Base-by-base conservation (phyloP, 2,888 invertebrate genomes). In the Napeogenes inachia region DNA sequence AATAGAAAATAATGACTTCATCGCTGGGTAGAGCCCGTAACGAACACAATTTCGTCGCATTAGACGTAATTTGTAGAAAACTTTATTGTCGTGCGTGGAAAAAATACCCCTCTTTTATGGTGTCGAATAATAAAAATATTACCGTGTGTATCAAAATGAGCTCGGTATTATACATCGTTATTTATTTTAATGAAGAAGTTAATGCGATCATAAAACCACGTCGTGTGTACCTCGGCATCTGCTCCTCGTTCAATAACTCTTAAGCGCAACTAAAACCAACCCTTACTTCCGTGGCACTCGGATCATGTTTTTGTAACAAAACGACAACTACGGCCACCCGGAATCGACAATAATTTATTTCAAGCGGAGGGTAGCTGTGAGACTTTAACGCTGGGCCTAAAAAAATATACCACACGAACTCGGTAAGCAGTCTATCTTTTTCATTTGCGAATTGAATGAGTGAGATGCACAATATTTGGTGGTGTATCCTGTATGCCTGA, bases 1-100 rank as follows among this genome's bases (percentile, higher is more conserved):
- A 90, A 90, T 87, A 85, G 83, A 84, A 86, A 85, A 87, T 89
- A 90, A 89, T 90, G 86, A 85, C 89, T 89, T 89, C 85, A 90
- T 89, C 78, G 81, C 75, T 72, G 78, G 80, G 77, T 77, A 81
- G 79, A 75, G 76, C 74, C 76, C 79, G 78, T 78, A 81, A 83
- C 82, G 78, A 80, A 82, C 81, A 84, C 85, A 85, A 88, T 89
- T 88, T 85, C 80, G 79, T 73, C 77, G 78, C 79, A 87, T 89
- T 89, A 86, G 80, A 74, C 77, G 80, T 83, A 79, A 80, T 85
- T 87, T 85, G 81, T 80, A 79, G 70, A 73, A 79, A 67, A 79
- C 74, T 78, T 75, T 71, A 65, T 72, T 71, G 68, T 69, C 57
- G 70, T 69, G 73, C 75, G 71, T 68, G 72, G 57, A 58, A n/a